phyloP scores from a whole-genome alignment of 2,888 invertebrate genomes.

The Hymenopus coronatus region DNA sequence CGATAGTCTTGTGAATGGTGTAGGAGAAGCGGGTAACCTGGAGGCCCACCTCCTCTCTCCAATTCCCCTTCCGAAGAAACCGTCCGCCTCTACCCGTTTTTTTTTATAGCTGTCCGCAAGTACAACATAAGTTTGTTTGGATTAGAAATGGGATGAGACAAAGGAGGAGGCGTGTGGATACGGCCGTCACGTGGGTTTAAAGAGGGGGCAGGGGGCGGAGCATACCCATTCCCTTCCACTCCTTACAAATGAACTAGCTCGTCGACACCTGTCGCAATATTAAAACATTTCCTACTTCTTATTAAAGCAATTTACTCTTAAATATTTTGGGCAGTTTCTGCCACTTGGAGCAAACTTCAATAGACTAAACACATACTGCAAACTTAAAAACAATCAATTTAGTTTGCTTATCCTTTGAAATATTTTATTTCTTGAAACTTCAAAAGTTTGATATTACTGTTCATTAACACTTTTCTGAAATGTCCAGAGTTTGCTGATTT shows the following conservation, averaged over 20 bases:
- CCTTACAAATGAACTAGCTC: neutral
- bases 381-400: no score
- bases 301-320: no score
- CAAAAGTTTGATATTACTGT: no score
- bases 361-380: no score
- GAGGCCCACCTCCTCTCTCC: neutral
- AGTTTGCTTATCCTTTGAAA: no score
- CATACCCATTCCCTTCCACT: neutral
- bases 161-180: neutral
- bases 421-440: no score
- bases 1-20: neutral
- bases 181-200: neutral
- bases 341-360: no score
- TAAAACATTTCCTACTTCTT: no score
- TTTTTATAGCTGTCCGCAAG: neutral
- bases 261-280: slow-evolving; percentile 22
- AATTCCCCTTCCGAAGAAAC: neutral
- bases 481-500: no score
- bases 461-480: no score
- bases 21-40: no score
- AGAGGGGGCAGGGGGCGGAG: neutral
- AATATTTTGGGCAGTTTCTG: no score
- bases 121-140: neutral
- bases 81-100: neutral
- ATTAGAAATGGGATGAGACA: neutral